Conservation (phyloP, 2,113 vertebrate genomes). For the Leucoraja erinaceus region DNA sequence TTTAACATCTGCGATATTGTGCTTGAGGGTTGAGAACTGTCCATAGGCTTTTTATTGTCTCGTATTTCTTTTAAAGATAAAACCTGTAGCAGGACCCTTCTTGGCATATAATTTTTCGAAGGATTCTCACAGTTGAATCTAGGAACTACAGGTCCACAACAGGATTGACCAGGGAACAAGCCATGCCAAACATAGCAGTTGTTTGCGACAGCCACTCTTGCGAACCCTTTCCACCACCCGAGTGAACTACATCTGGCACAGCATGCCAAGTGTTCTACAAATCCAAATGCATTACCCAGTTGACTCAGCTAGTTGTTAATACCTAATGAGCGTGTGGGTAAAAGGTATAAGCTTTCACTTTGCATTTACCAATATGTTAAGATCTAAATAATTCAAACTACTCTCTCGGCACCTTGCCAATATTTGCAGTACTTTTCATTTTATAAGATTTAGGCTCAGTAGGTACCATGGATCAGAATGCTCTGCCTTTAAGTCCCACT, state of each 20-base stretch:
- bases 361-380: background rate
- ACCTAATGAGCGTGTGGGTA: background rate
- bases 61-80: background rate
- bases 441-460: too few relatives aligned
- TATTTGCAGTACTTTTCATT: background rate
- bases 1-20: too few relatives aligned
- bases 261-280: too few relatives aligned
- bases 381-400: background rate
- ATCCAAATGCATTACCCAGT: background rate
- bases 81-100: background rate
- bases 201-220: background rate
- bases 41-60: background rate
- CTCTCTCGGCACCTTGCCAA: background rate
- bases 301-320: background rate
- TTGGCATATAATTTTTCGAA: background rate
- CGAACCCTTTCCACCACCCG: too few relatives aligned
- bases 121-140: background rate
- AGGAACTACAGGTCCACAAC: background rate
- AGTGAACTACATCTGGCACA: too few relatives aligned
- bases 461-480: too few relatives aligned
- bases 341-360: background rate
- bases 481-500: too few relatives aligned
- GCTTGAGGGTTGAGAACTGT: background rate
- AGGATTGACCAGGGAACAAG: background rate
- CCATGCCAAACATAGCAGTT: too few relatives aligned